Conservation (phyloP, 2,888 invertebrate genomes). For the Rhimphoctona megacephalus region DNA sequence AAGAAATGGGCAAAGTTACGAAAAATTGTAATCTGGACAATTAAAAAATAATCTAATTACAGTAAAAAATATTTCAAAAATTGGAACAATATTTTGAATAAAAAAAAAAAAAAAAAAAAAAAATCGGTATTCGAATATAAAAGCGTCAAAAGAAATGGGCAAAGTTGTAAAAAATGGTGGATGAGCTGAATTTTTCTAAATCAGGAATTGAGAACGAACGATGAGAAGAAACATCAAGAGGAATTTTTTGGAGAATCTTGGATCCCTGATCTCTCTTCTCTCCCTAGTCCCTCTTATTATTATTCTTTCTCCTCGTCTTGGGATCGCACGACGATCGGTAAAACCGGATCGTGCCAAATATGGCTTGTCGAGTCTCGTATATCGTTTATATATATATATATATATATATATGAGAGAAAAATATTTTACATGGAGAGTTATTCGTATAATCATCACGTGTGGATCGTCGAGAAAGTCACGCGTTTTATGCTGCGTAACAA, state of each 20-base stretch:
- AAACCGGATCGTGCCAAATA: slow-evolving; percentile 76
- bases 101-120: too few relatives aligned
- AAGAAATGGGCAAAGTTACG: background rate
- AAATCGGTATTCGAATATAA: background rate
- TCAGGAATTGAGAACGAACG: slow-evolving; percentile 19
- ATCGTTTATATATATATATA: slow-evolving; percentile 33
- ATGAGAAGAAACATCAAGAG: slow-evolving; percentile 2
- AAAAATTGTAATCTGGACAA: background rate
- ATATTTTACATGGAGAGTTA: slow-evolving; percentile 43
- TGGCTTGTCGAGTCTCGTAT: slow-evolving; percentile 59
- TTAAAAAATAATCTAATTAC: too few relatives aligned
- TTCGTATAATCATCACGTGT: slow-evolving; percentile 29
- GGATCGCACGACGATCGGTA: slow-evolving; percentile 66
- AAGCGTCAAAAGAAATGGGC: background rate
- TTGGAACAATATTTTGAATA: background rate
- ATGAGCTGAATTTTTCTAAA: slow-evolving; percentile 11
- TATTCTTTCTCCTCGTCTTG: slow-evolving; percentile 47
- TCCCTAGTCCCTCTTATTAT: slow-evolving; percentile 3
- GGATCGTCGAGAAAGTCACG: slow-evolving; percentile 63
- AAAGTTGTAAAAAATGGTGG: slow-evolving; percentile 1
- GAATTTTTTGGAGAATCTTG: slow-evolving; percentile 24
- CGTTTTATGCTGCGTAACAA: slow-evolving; percentile 50
- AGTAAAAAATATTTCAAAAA: background rate
- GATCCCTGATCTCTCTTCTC: slow-evolving; percentile 8
- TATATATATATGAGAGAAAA: slow-evolving; percentile 23